Percentiles rank a stretch among this genome's conserved stretches.
Conservation (phyloP, 2,888 invertebrate genomes). For the Cacoxenus indagator region DNA sequence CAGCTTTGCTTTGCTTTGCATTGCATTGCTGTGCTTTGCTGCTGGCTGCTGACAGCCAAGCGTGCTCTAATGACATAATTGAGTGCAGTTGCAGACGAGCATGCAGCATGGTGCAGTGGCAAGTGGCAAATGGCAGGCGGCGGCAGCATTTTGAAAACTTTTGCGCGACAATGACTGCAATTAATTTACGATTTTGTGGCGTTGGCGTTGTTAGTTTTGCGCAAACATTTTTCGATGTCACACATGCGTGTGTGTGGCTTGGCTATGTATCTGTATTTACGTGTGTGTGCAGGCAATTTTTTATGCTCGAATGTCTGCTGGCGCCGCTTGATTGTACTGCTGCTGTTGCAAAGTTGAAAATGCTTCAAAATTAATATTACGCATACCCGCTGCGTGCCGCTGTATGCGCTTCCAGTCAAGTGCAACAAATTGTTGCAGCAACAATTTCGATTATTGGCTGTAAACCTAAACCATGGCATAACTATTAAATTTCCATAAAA, state of each 20-base stretch:
- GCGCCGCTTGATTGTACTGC: neutral
- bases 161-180: constrained; percentile 36
- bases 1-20: constrained; percentile 30
- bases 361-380: constrained; percentile 4
- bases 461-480: no score
- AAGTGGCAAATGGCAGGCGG: constrained; percentile 18
- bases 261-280: neutral
- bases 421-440: constrained; percentile 2
- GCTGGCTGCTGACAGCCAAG: constrained; percentile 36
- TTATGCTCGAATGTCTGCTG: neutral
- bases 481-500: no score
- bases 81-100: constrained; percentile 25
- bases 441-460: neutral
- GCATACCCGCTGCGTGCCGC: neutral
- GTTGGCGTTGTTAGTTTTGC: constrained; percentile 11
- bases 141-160: constrained; percentile 24
- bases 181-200: constrained; percentile 44
- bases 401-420: neutral
- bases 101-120: constrained; percentile 23
- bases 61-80: constrained; percentile 44
- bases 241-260: neutral
- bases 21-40: constrained; percentile 34
- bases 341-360: neutral
- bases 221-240: neutral
- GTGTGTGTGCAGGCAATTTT: neutral